A percentile compares a stretch with the other conserved stretches of the same genome.
Evolutionary conservation across 2,113 vertebrate species (phyloP).

Genomic region (Xyrauchen texanus): DNA sequence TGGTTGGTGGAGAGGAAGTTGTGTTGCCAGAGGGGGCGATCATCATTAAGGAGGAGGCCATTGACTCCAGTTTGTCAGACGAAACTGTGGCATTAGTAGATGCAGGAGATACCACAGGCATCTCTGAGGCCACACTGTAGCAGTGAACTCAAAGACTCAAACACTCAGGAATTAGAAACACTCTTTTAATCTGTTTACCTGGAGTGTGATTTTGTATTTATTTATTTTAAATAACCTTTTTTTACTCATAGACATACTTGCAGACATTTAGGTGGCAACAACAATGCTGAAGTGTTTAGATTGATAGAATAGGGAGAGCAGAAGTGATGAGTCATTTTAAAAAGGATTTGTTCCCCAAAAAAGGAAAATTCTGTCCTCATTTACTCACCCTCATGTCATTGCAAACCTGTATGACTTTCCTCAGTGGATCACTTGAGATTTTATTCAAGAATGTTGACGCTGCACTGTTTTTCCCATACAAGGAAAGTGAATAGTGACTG

Average conservation of each 20-base stretch:
- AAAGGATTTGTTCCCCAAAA: too few relatives aligned
- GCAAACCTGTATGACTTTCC: too few relatives aligned
- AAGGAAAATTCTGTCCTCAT: too few relatives aligned
- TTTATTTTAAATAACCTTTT: constrained; percentile 31
- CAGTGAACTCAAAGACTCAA: constrained; percentile 22
- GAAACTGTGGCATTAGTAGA: constrained; percentile 58
- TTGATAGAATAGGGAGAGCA: not conserved
- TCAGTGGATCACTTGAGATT: too few relatives aligned
- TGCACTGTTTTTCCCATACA: too few relatives aligned
- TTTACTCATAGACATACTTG: not conserved
- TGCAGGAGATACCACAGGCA: constrained; percentile 32
- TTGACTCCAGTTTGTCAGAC: constrained; percentile 45
- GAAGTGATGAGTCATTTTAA: not conserved
- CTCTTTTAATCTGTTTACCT: constrained; percentile 7
- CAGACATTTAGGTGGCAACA: not conserved
- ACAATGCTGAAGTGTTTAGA: not conserved
- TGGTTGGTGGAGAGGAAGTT: constrained; percentile 53
- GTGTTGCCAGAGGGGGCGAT: constrained; percentile 55
- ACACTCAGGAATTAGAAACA: constrained; percentile 4
- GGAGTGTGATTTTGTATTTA: constrained; percentile 28
- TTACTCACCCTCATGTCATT: too few relatives aligned
- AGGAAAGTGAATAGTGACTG: too few relatives aligned
- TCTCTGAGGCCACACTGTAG: constrained; percentile 37
- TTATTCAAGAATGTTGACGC: too few relatives aligned
- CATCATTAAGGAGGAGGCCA: constrained; percentile 55